These are phyloP conservation scores for Scomberomorus guttatus DNA, from an alignment of 2,797 vertebrate genomes.

Conservation along the genomic window DNA sequence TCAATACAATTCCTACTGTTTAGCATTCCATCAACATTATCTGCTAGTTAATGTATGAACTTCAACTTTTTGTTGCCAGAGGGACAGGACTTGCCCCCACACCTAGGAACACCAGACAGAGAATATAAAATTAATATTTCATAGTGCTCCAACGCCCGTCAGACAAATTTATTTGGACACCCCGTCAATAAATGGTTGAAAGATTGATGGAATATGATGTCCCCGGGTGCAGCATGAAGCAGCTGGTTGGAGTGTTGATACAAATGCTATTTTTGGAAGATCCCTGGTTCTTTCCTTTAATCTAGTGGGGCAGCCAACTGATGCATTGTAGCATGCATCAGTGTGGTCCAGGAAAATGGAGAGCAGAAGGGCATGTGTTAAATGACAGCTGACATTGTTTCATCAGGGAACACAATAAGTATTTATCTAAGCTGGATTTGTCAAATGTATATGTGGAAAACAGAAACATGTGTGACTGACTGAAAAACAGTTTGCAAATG, in stretches of 20 bases:
- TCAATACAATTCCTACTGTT: conserved; percentile 67
- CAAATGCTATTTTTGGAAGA: conserved; percentile 80
- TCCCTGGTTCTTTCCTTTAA: conserved; percentile 71
- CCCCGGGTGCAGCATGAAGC: conserved; percentile 76
- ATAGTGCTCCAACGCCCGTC: conserved; percentile 74
- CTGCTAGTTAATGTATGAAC: conserved; percentile 75
- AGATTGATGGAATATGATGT: conserved; percentile 85
- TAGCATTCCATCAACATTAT: conserved; percentile 71
- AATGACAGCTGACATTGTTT: conserved; percentile 11
- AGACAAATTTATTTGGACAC: conserved; percentile 86
- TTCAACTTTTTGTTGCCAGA: conserved; percentile 72
- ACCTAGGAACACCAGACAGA: conserved; percentile 66
- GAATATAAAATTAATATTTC: conserved; percentile 85
- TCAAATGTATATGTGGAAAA: background rate
- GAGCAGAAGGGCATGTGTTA: conserved; percentile 59
- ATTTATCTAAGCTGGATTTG: background rate
- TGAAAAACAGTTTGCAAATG: conserved; percentile 3
- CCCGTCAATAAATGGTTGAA: conserved; percentile 84
- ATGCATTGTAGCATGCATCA: conserved; percentile 70
- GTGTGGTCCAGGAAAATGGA: conserved; percentile 54
- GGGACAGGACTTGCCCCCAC: conserved; percentile 66
- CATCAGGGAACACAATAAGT: background rate
- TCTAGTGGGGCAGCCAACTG: conserved; percentile 62
- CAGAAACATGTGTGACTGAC: background rate
- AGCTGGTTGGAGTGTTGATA: conserved; percentile 79